Evolutionary conservation across 1,140 invertebrate species (phyloP).

Genomic region (Macrotrachela quadricornifera): DNA sequence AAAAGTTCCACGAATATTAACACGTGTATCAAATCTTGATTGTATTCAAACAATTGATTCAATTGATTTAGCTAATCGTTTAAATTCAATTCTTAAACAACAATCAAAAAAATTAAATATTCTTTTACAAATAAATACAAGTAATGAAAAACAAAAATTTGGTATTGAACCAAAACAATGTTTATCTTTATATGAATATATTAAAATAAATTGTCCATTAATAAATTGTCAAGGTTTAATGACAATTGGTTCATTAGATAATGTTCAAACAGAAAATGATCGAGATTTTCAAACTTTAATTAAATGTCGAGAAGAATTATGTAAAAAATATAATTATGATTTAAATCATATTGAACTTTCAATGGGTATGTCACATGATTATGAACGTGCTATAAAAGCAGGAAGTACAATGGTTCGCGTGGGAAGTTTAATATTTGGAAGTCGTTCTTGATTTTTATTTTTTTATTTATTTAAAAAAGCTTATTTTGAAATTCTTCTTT

Average conservation of each 20-base stretch:
- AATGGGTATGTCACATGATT: slow-evolving; percentile 97
- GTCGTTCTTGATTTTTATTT: slow-evolving; percentile 21
- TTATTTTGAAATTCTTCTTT: too few species aligned
- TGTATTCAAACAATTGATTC: slow-evolving; percentile 71
- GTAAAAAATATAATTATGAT: slow-evolving; percentile 42
- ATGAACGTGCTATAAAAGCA: slow-evolving; percentile 69
- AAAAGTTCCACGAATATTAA: slow-evolving; percentile 39
- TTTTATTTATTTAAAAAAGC: too few species aligned
- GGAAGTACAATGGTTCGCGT: slow-evolving; percentile 71
- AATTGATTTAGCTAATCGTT: slow-evolving; percentile 50
- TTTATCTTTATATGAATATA: slow-evolving; percentile 43
- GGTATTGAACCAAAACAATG: slow-evolving; percentile 33
- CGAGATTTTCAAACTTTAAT: slow-evolving; percentile 64
- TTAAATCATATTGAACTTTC: slow-evolving; percentile 55
- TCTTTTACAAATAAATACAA: slow-evolving; percentile 75
- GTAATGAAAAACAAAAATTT: slow-evolving; percentile 45
- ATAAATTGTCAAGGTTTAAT: slow-evolving; percentile 67
- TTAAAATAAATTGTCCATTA: slow-evolving; percentile 54
- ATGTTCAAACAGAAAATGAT: slow-evolving; percentile 63
- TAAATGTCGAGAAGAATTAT: slow-evolving; percentile 47
- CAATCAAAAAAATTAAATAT: slow-evolving; percentile 31
- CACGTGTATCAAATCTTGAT: slow-evolving; percentile 44
- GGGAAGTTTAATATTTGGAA: slow-evolving; percentile 65
- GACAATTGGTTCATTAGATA: slow-evolving; percentile 69
- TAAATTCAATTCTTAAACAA: slow-evolving; percentile 34